Base-by-base conservation (phyloP, 2,888 invertebrate genomes). In the Drosophila percnosoma region DNA sequence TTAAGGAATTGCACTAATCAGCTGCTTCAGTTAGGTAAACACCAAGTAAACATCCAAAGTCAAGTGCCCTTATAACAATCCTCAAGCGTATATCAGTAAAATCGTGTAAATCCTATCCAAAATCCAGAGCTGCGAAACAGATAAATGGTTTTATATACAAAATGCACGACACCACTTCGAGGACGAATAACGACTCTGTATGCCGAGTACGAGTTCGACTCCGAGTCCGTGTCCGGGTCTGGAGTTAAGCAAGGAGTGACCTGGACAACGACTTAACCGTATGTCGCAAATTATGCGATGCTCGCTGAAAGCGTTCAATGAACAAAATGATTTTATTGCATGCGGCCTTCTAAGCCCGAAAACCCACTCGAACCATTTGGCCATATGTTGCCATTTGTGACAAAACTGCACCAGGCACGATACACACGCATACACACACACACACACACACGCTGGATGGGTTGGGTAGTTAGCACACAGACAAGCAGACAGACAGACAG, bases 291-390 rank as follows among this genome's bases (percentile, higher is more conserved):
- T 83, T 84, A 87, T 89, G 83, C 57, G 80, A 59, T 59, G 66
- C 68, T 62, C 65, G 53, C 49, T 76, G 81, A 81, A 80, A 87
- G 74, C 76, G 80, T 80, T 86, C 91, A 91, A 73, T 90, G 90
- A 91, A 87, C 84, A 80, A 89, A 91, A 91, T 91, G 91, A 91
- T 91, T 91, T 91, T 91, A 91, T 91, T 87, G 89, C 86, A 78
- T 74, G 71, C 66, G 83, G 83, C 77, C 81, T 59, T 60, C 73
- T 66, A 62, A 69, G 73, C 61, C 70, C 68, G 73, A 65, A 66
- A 63, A 70, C 76, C 81, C 86, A 87, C 83, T 88, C 60, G 18
- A 80, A 73, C 80, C 87, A 86, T 87, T 84, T 72, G 83, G 73
- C 91, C 91, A 91, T 91, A 91, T 91, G 91, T 82, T 91, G 91